Base-by-base conservation (phyloP, 1,140 invertebrate species). In the Lepidotrigona ventralis region DNA sequence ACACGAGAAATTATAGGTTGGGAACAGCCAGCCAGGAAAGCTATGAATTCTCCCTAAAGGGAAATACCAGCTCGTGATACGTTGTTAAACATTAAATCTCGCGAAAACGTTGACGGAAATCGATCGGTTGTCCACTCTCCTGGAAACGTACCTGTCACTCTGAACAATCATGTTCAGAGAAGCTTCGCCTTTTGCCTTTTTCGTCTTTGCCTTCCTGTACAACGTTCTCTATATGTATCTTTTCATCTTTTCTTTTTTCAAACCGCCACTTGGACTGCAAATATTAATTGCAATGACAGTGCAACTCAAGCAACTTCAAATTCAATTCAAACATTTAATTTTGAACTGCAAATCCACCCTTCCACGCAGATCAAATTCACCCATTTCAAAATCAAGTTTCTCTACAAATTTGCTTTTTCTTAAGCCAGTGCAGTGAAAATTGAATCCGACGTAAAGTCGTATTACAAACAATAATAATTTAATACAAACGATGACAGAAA, bases 1-100 rank as follows among this genome's bases (percentile, higher is more conserved):
- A 90, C 87, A 83, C 73, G 79, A 88, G 87, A 79, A 85, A 88
- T 88, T 88, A 88, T 89, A 86, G 88, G 76, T 86, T 77, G 73
- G 79, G 76, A 66, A 72, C 77, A 60, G 21, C 51, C 29, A 70
- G 23, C 58, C 76, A 26, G 81, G 69, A 84, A 84, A 73, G 51
- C 69, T 53, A 73, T 84, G 77, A 73, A 68, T 79, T 15, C 60
- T 33, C 51, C 26, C 51, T 39, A 60, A 73, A 68, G 51, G 77
- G 77, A 80, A 80, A 79, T 71, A 83, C 68, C 66, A 8, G 39
- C 23, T 26, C n/a, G 26, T 21, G 26, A 23, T 33, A 39, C 64
- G 63, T 76, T 82, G 75, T 83, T 83, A 70, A 83, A 83, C 68
- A 78, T 78, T 78, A 71, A 71, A 83, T 83, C 19, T 39, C 12